Base-by-base conservation (phyloP, 2,888 invertebrate species). In the Maniola hyperantus region DNA sequence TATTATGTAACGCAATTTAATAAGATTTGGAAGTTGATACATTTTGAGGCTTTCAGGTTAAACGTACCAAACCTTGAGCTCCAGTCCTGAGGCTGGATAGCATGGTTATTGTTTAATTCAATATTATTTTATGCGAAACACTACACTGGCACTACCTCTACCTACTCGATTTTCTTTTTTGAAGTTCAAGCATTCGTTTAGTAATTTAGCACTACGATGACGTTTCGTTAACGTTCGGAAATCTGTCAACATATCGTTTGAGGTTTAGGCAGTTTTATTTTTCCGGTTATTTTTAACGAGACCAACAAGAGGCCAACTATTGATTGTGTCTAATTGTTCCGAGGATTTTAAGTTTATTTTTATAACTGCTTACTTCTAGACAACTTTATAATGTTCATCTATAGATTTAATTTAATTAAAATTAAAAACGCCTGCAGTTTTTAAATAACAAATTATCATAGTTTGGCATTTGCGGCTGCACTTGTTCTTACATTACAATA, bases 51-150 rank as follows among this genome's bases (percentile, higher is more conserved):
- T 11, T 11, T 46, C 15, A 53, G 36, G 46, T 61, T 64, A 18
- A 70, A 87, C 91, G 67, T 85, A 92, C 92, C 89, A 88, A 77
- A 62, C 87, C 79, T 72, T 89, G 85, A 71, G 85, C 82, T 77
- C 92, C 90, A 81, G 88, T 80, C 76, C 84, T 86, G 55, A 92
- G 82, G 83, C 89, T 91, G 79, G 92, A 91, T 73, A 92, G 71
- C 92, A 92, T 92, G 76, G 67, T 85, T 80, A 71, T 71, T 71
- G 61, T 59, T 67, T 70, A 68, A 72, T 74, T 77, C 76, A 68
- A 65, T 65, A 39, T 63, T 68, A 71, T 72, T 74, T 73, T 85
- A 84, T 86, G 87, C 87, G 83, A 89, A 88, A 79, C 88, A 83
- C 89, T 86, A 85, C 86, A 85, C 81, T 82, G 79, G 7, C 8